Conservation (phyloP, 2,888 invertebrate genomes). For the Philhelius pedissequus region DNA sequence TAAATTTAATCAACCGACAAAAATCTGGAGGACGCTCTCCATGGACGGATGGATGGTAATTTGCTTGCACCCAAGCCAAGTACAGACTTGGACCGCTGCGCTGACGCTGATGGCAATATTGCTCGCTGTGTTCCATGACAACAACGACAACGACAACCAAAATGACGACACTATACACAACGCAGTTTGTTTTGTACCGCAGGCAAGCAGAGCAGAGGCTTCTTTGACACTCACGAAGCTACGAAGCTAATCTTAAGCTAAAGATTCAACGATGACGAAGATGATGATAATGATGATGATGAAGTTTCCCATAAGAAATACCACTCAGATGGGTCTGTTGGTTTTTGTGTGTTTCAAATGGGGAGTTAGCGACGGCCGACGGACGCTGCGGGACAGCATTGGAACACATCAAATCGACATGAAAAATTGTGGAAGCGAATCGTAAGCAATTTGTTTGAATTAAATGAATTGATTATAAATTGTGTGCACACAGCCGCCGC, state of each 20-base stretch:
- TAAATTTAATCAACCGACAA: constrained; percentile 52
- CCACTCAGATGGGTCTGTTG: constrained; percentile 11
- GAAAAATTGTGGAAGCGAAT: constrained; percentile 60
- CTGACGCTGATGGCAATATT: constrained; percentile 10
- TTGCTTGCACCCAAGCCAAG: constrained; percentile 24
- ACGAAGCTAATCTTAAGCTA: too few relatives aligned
- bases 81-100: neutral
- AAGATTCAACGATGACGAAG: constrained; percentile 24
- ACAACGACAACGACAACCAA: constrained; percentile 3
- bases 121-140: constrained; percentile 19
- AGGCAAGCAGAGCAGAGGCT: too few relatives aligned
- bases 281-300: constrained; percentile 40
- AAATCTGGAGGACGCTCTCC: constrained; percentile 26
- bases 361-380: neutral
- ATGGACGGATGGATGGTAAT: constrained; percentile 16
- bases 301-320: constrained; percentile 36
- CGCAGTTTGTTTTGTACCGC: neutral
- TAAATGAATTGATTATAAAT: constrained; percentile 62
- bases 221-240: constrained; percentile 28
- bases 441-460: constrained; percentile 63
- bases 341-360: neutral
- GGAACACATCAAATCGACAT: constrained; percentile 58
- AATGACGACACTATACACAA: too few relatives aligned
- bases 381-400: constrained; percentile 48
- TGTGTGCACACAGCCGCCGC: constrained; percentile 24